Base-by-base conservation (phyloP, 2,113 vertebrate species). In the Oriolus oriolus region DNA sequence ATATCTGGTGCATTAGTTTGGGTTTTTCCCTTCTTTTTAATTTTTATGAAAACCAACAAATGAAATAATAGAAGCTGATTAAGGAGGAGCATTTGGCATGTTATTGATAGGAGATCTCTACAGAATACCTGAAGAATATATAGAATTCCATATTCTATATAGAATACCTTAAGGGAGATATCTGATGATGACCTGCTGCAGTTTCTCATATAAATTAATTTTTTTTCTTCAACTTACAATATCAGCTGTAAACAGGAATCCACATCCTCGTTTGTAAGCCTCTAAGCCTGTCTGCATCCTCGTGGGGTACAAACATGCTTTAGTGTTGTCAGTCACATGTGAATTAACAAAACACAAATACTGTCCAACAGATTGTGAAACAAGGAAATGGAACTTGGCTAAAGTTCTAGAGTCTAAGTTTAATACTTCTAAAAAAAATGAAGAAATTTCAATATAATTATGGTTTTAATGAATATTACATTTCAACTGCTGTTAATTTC, bases 401-500 rank as follows among this genome's bases (percentile, higher is more conserved):
- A n/a, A n/a, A n/a, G 10, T 61, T 64, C 42, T 73, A 45, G 41
- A 59, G 45, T 44, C 39, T 56, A 13, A 80, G 24, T 39, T 59
- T 59, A 64, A 2, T 49, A 30, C 80, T 80, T 44, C 12, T 57
- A 2, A 50, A 54, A 54, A 84, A 74, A 49, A 6, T 2, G 7
- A 78, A 71, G 27, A 64, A 3, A 41, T 84, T 56, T 37, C 92
- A 77, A 88, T 95, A 65, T 23, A 90, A 79, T 70, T 8, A 47
- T 2, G 3, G 20, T 95, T 92, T 86, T 90, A 52, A 42, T 42
- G 27, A 84, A 73, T 47, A 74, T 81, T 80, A 16, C 5, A 57
- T 93, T 87, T 53, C 15, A 44, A 77, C 74, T 94, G 63, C 23
- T 90, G 5, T 45, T 77, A 61, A 37, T 80, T 95, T 95, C 78